Evolutionary conservation across 2,888 invertebrate species (phyloP).

Genomic region (Tyria jacobaeae): DNA sequence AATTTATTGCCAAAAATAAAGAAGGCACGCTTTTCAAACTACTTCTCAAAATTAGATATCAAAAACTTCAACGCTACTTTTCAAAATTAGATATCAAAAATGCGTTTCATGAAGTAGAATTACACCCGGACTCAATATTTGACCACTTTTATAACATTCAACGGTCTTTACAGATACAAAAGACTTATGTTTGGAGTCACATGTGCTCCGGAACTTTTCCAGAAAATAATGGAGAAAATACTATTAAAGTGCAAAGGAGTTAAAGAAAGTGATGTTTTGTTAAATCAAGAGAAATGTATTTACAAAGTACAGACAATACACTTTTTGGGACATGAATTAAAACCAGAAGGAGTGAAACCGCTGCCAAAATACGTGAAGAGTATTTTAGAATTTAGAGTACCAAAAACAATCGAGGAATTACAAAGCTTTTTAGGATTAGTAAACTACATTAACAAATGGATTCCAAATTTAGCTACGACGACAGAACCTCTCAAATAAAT

Average conservation of each 20-base stretch:
- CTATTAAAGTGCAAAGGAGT: not conserved
- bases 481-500: constrained; percentile 11
- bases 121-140: not conserved
- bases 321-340: not conserved
- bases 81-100: not conserved
- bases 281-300: not conserved
- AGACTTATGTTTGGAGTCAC: not conserved
- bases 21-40: not conserved
- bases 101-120: not conserved
- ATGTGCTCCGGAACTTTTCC: not conserved
- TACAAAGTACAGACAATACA: not conserved
- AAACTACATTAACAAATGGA: constrained; percentile 10
- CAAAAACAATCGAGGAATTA: not conserved
- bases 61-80: too few species aligned
- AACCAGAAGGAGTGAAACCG: too few species aligned
- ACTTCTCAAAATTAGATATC: not conserved
- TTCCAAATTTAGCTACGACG: constrained; percentile 5
- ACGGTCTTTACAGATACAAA: not conserved
- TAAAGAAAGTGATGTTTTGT: not conserved
- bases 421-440: not conserved
- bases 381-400: not conserved
- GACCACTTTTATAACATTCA: not conserved
- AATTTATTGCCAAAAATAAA: not conserved
- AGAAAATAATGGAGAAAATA: not conserved
- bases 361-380: not conserved